Evolutionary conservation across 1,140 invertebrate species (phyloP), one percentile per base, ranked within the genome.

Genomic region (Oedothorax gibbosus): DNA sequence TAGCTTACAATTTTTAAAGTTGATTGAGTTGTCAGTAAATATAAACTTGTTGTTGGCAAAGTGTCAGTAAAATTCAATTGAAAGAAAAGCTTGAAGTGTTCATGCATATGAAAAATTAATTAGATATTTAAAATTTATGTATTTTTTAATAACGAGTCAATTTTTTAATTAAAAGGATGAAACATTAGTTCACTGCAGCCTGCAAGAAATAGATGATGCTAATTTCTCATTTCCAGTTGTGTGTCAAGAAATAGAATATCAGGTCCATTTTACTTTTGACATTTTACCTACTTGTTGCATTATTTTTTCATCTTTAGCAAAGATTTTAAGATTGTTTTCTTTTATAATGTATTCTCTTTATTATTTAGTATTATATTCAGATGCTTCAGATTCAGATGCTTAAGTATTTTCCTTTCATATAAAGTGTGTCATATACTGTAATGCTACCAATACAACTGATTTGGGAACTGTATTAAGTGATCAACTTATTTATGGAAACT

Each of bases 111-210:
- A 10, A 35, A 12, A 35, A 35, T 11, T 20, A 66, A 8, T n/a
- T 3, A 66, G 6, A 11, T 2, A 51, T 12, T 71, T 71, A 21
- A 50, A 21, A 71, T 73, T 1, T 73, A 8, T 56, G n/a, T 54
- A 7, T 56, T 73, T 56, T 18, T 65, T 78, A 68, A 68, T 68
- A 14, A 20, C 76, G 18, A 73, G 3, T 76, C 69, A 56, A 73
- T 86, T 20, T n/a, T 20, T 77, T 69, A 79, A 87, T 57, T 89
- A 90, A 54, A 89, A 95, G 94, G 97, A 99, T 91, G 97, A 99
- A 91, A 99, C 97, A 0, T 89, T 99, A 83, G 97, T 99, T 1
- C 97, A 99, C 89, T 99, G 97, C 90, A 97, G 96, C 89, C 91
- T 99, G 12, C 95, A 96, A 88, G 96, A 98, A 91, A 90, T 99